Conservation (phyloP, 2,797 vertebrate genomes). For the Hydrocynus forskahlii region DNA sequence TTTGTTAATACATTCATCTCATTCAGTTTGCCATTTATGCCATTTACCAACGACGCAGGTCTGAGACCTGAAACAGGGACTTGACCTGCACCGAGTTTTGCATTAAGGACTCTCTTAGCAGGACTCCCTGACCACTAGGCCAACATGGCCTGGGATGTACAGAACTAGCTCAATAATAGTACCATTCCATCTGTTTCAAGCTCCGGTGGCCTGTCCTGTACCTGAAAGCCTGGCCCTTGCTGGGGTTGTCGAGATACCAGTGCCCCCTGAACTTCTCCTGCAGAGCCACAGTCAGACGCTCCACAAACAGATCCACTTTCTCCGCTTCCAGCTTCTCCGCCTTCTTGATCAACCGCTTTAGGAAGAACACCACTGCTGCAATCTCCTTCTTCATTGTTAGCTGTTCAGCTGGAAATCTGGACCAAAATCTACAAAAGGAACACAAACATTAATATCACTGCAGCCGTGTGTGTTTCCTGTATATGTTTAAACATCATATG, state of each 20-base stretch:
- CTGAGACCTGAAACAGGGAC: too few relatives aligned
- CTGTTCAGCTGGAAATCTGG: constrained; percentile 45
- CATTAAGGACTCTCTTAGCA: too few relatives aligned
- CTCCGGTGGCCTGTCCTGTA: too few relatives aligned
- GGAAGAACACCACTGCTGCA: constrained; percentile 82
- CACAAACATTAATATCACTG: background rate
- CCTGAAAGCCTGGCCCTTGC: constrained; percentile 88
- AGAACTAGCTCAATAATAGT: too few relatives aligned
- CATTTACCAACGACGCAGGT: too few relatives aligned
- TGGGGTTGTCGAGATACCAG: constrained; percentile 87
- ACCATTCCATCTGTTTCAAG: background rate
- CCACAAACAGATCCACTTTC: constrained; percentile 78
- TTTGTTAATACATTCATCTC: too few relatives aligned
- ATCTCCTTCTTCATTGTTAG: constrained; percentile 86
- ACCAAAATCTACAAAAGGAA: constrained; percentile 53
- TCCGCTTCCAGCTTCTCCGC: constrained; percentile 74
- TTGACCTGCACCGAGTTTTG: too few relatives aligned
- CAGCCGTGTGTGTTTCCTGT: too few relatives aligned
- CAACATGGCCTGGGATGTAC: too few relatives aligned
- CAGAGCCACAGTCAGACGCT: constrained; percentile 77
- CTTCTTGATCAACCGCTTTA: constrained; percentile 80
- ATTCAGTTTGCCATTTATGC: too few relatives aligned
- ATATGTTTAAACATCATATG: too few relatives aligned
- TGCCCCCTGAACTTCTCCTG: constrained; percentile 84
- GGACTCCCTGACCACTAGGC: too few relatives aligned